Evolutionary conservation across 2,113 vertebrate genomes (phyloP), one percentile per base, ranked within the genome.

Genomic region (Lycaon pictus): DNA sequence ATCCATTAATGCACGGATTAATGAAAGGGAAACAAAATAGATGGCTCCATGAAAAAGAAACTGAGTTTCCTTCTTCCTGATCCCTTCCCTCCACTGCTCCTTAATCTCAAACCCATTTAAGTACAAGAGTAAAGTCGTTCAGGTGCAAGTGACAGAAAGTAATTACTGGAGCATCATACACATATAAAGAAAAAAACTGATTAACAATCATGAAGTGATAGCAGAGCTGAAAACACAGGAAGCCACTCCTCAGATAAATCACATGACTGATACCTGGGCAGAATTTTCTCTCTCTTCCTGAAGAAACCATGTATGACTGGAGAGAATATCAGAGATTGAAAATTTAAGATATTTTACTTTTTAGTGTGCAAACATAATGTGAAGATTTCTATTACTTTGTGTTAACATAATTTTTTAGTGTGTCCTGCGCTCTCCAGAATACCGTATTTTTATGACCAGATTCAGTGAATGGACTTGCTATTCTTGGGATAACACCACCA

Each of bases 201-300:
- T 72, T 95, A 1, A n/a, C 27, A 92, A 17, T 37, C 12, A n/a
- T 35, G 5, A 88, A 7, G 8, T 37, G 2, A 25, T 29, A 65
- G 35, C 32, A 88, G 7, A 74, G 62, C 2, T 60, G 53, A 12
- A 87, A 90, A 67, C 7, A 71, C 19, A 65, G 10, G 1, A n/a
- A 51, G 0, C 2, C 1, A 58, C 88, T 65, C n/a, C 53, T 77
- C 35, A 65, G 11, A 7, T 19, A 86, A 93, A 25, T 84, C 19
- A 19, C 1, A 2, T 19, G 2, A 62, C 9, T 55, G 7, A 10
- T 4, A 19, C 4, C 4, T 76, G 4, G 53, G 1, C 0, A 62
- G 7, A 15, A 53, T 37, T 71, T 37, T 1, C 3, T 77, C 37
- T 4, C 1, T 72, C 1, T 69, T 91, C 22, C 7, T 88, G 13